Percentiles rank a stretch among this genome's conserved stretches.
Conservation (phyloP, 2,113 vertebrate genomes). For the Lamprotornis superbus region DNA sequence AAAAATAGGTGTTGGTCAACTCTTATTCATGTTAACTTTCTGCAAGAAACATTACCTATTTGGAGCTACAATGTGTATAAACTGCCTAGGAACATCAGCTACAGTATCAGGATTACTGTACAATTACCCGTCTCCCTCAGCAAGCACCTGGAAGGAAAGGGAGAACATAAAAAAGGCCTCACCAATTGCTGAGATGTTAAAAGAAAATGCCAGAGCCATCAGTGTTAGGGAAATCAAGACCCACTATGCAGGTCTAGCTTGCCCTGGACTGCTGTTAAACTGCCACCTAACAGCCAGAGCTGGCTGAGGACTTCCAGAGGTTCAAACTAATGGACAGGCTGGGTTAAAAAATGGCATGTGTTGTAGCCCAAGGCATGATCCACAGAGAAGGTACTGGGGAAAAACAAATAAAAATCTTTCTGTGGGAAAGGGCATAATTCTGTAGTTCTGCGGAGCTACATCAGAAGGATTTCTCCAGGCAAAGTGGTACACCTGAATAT, state of each 20-base stretch:
- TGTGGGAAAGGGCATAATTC: neutral
- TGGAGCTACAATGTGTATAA: neutral
- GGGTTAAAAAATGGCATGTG: neutral
- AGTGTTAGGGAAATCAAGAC: neutral
- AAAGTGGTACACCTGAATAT: neutral
- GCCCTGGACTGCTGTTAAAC: neutral
- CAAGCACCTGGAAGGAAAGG: neutral
- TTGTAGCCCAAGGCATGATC: neutral
- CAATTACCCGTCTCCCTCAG: neutral
- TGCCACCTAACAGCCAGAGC: neutral
- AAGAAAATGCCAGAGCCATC: neutral
- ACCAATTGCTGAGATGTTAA: neutral
- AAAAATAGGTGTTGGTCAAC: neutral
- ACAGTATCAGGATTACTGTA: neutral
- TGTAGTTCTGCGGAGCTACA: neutral
- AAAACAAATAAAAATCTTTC: neutral
- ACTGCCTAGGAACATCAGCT: neutral
- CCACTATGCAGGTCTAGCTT: neutral
- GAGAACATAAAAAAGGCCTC: neutral
- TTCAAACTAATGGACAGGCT: neutral
- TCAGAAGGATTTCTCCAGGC: neutral
- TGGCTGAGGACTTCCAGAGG: neutral
- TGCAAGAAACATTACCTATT: neutral
- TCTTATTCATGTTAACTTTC: neutral
- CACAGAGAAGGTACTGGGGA: neutral